Evolutionary conservation across 2,113 vertebrate species (phyloP).

Genomic region (Oncorhynchus mykiss): DNA sequence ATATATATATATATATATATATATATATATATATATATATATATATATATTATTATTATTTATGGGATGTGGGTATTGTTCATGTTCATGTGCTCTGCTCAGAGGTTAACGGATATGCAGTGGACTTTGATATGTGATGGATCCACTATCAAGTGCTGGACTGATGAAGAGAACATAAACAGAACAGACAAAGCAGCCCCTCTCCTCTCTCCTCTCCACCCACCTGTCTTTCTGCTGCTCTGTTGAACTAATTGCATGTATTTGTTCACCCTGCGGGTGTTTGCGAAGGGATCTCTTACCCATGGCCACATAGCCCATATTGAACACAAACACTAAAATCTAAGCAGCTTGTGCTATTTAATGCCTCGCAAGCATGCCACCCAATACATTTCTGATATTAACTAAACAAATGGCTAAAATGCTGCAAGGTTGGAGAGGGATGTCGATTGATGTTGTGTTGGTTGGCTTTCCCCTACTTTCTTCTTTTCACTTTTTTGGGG

Average conservation of each 20-base stretch:
- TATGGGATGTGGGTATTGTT: constrained; percentile 18
- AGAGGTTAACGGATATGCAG: constrained; percentile 12
- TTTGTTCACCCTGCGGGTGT: constrained; percentile 64
- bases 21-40: too few relatives aligned
- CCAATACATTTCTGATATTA: constrained; percentile 48
- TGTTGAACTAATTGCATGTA: constrained; percentile 55
- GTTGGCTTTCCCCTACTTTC: constrained; percentile 26
- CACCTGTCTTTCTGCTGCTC: constrained; percentile 51
- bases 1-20: too few relatives aligned
- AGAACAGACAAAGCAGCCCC: not conserved
- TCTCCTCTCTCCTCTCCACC: constrained; percentile 17
- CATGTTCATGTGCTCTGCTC: constrained; percentile 2
- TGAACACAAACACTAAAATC: constrained; percentile 67
- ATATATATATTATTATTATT: too few relatives aligned
- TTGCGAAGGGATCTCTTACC: constrained; percentile 62
- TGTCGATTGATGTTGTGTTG: constrained; percentile 9
- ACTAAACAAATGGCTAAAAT: constrained; percentile 23
- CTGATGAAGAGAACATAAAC: not conserved
- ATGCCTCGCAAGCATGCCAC: constrained; percentile 19
- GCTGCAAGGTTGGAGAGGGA: constrained; percentile 28
- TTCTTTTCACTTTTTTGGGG: constrained; percentile 39
- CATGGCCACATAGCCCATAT: constrained; percentile 51
- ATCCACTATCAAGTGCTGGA: not conserved
- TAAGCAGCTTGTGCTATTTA: constrained; percentile 48
- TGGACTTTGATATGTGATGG: not conserved